Evolutionary conservation across 1,140 invertebrate species (phyloP).

Genomic region (Drosophila paulistorum): DNA sequence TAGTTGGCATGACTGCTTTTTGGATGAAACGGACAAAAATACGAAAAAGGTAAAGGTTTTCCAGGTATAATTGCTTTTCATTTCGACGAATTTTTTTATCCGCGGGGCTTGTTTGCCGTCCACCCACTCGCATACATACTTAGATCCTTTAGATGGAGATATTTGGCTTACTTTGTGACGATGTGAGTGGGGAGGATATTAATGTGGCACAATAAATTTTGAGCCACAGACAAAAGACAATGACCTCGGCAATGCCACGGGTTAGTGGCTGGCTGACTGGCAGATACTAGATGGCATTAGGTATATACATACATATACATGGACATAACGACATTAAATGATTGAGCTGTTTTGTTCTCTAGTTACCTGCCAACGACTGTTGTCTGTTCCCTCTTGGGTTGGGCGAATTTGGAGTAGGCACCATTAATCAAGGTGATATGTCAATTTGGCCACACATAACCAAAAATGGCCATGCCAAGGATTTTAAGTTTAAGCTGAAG

Average conservation of each 20-base stretch:
- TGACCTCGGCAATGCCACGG: constrained; percentile 38
- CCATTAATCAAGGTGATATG: constrained; percentile 71
- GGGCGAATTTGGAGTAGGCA: too few relatives aligned
- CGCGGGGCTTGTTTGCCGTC: background rate
- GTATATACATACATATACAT: background rate
- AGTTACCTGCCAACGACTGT: constrained; percentile 17
- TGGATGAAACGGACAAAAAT: background rate
- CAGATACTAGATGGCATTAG: background rate
- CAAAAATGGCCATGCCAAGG: constrained; percentile 44
- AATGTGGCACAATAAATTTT: constrained; percentile 58
- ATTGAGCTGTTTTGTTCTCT: constrained; percentile 37
- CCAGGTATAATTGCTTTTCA: constrained; percentile 36
- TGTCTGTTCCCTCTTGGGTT: background rate
- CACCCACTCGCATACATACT: constrained; percentile 4
- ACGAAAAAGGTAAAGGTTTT: constrained; percentile 28
- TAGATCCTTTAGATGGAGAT: background rate
- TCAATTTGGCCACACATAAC: constrained; percentile 63
- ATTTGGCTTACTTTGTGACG: background rate
- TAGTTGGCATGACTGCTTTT: background rate
- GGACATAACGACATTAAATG: constrained; percentile 28
- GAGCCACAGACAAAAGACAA: constrained; percentile 46
- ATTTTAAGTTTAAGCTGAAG: background rate
- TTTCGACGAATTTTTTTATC: constrained; percentile 43
- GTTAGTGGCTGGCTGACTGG: constrained; percentile 7
- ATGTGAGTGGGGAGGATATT: constrained; percentile 15